A percentile compares a stretch with the other conserved stretches of the same genome.
Conservation (phyloP, 2,797 vertebrate genomes). For the Clarias fuscus region DNA sequence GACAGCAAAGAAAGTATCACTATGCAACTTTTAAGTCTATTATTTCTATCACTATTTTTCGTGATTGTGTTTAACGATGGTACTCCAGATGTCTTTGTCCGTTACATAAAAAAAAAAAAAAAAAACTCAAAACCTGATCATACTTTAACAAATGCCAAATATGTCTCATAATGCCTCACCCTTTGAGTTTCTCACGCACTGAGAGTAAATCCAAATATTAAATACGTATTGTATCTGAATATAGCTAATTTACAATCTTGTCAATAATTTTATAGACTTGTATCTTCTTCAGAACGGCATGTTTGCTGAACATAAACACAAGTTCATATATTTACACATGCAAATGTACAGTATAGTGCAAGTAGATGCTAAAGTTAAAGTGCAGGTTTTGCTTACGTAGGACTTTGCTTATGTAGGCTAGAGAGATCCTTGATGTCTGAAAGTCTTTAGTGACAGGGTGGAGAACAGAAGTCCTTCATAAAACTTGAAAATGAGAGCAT, state of each 20-base stretch:
- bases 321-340: conserved; percentile 6
- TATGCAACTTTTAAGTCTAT: neutral
- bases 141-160: neutral
- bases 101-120: neutral
- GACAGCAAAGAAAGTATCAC: neutral
- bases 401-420: neutral
- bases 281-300: neutral
- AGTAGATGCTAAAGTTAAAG: conserved; percentile 1
- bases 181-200: too few species aligned
- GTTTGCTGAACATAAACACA: neutral
- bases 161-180: neutral
- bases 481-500: neutral
- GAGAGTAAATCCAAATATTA: too few species aligned
- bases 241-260: neutral
- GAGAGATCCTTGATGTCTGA: neutral
- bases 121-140: neutral
- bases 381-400: neutral
- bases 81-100: neutral
- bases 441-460: neutral
- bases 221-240: neutral
- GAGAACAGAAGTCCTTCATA: neutral
- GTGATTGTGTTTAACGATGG: neutral
- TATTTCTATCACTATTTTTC: neutral
- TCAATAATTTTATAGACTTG: neutral
- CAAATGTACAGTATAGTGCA: neutral